A percentile compares a stretch with the other conserved stretches of the same genome.
Conservation (phyloP, 2,888 invertebrate species). For the Idaea aversata region DNA sequence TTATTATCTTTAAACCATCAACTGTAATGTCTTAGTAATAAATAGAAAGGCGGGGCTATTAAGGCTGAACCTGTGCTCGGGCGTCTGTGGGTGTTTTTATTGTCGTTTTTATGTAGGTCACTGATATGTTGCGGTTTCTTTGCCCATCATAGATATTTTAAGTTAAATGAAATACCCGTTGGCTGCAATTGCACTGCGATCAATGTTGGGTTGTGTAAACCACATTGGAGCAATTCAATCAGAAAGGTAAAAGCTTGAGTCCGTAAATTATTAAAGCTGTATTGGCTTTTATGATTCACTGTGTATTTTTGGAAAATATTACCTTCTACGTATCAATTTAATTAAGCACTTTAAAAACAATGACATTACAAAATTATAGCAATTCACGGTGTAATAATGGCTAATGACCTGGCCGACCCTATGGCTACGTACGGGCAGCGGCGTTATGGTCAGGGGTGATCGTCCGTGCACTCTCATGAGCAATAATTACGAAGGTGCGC, state of each 20-base stretch:
- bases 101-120: constrained; percentile 41
- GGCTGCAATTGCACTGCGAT: constrained; percentile 5
- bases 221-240: too few species aligned
- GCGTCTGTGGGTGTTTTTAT: constrained; percentile 34
- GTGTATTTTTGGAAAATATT: not conserved
- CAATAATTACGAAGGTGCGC: constrained; percentile 55
- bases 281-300: not conserved
- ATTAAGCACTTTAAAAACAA: constrained; percentile 6
- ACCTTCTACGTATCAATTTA: not conserved
- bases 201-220: too few species aligned
- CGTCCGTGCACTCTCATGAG: constrained; percentile 68
- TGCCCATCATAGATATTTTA: constrained; percentile 13
- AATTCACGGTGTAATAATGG: constrained; percentile 11
- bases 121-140: constrained; percentile 34
- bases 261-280: not conserved
- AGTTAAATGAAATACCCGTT: constrained; percentile 18
- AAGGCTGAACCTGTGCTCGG: constrained; percentile 27
- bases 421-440: constrained; percentile 43
- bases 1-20: constrained; percentile 21
- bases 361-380: constrained; percentile 8
- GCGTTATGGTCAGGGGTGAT: constrained; percentile 62
- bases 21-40: constrained; percentile 28
- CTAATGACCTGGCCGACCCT: constrained; percentile 43
- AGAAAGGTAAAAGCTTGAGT: not conserved
- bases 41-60: constrained; percentile 35